Conservation (phyloP, 2,888 invertebrate genomes). For the Lapara coniferarum region DNA sequence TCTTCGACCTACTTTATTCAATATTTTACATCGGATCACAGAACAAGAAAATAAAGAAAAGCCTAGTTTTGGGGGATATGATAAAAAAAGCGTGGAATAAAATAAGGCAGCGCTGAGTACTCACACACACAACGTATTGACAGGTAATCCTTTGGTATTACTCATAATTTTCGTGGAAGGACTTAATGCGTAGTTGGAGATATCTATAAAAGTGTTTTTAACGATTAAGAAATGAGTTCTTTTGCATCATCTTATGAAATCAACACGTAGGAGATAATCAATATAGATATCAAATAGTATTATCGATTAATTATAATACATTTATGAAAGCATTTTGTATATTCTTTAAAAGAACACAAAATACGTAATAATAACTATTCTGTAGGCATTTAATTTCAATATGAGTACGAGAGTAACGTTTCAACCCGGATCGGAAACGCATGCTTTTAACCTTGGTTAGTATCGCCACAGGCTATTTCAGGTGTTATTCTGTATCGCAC, state of each 20-base stretch:
- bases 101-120: neutral
- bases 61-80: neutral
- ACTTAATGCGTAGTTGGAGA: neutral
- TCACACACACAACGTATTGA: too few species aligned
- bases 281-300: neutral
- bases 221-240: neutral
- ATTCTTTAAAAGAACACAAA: too few species aligned
- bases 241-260: neutral
- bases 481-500: neutral
- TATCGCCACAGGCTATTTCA: constrained; percentile 9
- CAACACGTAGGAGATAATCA: neutral
- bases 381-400: too few species aligned
- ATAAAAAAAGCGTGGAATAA: neutral
- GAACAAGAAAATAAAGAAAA: too few species aligned
- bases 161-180: constrained; percentile 3
- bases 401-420: constrained; percentile 45
- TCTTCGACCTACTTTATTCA: too few species aligned
- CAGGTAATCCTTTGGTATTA: neutral
- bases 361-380: too few species aligned
- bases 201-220: neutral
- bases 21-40: too few species aligned
- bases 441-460: constrained; percentile 54
- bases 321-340: too few species aligned
- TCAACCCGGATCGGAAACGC: constrained; percentile 56
- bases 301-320: neutral